phyloP scores from a whole-genome alignment of 2,113 vertebrate genomes.

The western clawed frog (Xenopus tropicalis) region DNA sequence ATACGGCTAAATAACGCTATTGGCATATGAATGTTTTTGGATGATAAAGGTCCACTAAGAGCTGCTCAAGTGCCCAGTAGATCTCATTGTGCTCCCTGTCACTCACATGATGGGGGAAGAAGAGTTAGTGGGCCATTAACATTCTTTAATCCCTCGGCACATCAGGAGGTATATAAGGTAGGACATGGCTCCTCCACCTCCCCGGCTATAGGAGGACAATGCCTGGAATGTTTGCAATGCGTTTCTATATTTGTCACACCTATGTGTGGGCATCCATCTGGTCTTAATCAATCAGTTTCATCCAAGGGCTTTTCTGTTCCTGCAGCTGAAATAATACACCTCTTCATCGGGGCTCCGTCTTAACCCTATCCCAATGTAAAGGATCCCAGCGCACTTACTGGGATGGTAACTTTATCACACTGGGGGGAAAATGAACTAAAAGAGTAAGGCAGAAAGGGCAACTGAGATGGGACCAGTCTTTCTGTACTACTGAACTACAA shows the following conservation, averaged over 20 bases:
- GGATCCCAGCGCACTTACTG: not conserved
- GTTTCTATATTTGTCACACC: slow-evolving; percentile 85
- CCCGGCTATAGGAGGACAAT: slow-evolving; percentile 67
- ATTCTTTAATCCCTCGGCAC: slow-evolving; percentile 68
- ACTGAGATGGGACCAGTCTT: too few relatives aligned
- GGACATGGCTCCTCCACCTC: slow-evolving; percentile 60
- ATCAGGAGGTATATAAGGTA: slow-evolving; percentile 74
- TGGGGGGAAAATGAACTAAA: too few relatives aligned
- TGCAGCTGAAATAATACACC: slow-evolving; percentile 88
- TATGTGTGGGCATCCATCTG: slow-evolving; percentile 88
- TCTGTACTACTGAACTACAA: too few relatives aligned
- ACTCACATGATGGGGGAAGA: slow-evolving; percentile 52
- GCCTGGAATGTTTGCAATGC: slow-evolving; percentile 81
- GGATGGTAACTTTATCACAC: too few relatives aligned
- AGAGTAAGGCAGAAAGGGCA: too few relatives aligned
- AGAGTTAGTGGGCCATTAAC: slow-evolving; percentile 64
- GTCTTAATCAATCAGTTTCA: slow-evolving; percentile 88
- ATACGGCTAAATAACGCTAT: not conserved
- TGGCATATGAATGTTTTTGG: too few relatives aligned
- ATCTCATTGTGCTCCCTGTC: slow-evolving; percentile 51
- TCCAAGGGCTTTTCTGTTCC: slow-evolving; percentile 72
- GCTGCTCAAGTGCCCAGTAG: slow-evolving; percentile 42
- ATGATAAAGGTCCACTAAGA: too few relatives aligned
- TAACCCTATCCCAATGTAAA: slow-evolving; percentile 41
- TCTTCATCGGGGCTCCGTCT: slow-evolving; percentile 62